A percentile compares a stretch with the other conserved stretches of the same genome.
These are phyloP conservation scores for Parotocinclus haroldoi DNA, from an alignment of 2,797 vertebrate species.

Conservation along the genomic window DNA sequence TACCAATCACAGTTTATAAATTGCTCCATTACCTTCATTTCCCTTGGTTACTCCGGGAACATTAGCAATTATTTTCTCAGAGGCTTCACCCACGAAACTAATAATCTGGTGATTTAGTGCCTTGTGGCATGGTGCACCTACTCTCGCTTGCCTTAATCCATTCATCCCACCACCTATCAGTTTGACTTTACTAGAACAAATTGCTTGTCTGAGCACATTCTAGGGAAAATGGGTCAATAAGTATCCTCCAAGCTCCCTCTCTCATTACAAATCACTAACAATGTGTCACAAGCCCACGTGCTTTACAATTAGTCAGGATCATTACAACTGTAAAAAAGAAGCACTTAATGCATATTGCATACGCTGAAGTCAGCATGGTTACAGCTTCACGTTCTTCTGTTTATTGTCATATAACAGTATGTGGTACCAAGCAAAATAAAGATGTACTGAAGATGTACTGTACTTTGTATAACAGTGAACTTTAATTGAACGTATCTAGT, in stretches of 20 bases:
- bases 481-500: no score
- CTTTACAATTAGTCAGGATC: slow-evolving; percentile 39
- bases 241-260: slow-evolving; percentile 60
- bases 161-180: slow-evolving; percentile 81
- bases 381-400: no score
- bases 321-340: slow-evolving; percentile 29
- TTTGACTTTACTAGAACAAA: slow-evolving; percentile 79
- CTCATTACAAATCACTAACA: slow-evolving; percentile 71
- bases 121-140: slow-evolving; percentile 69
- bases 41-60: slow-evolving; percentile 79
- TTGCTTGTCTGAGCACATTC: slow-evolving; percentile 66
- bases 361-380: slow-evolving; percentile 2
- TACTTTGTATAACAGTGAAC: neutral
- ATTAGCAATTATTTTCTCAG: slow-evolving; percentile 83
- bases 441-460: neutral
- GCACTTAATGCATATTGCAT: slow-evolving; percentile 25
- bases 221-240: slow-evolving; percentile 78
- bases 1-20: slow-evolving; percentile 81
- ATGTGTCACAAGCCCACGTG: slow-evolving; percentile 47
- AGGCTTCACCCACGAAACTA: slow-evolving; percentile 76
- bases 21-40: slow-evolving; percentile 81
- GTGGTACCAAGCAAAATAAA: no score
- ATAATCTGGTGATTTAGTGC: slow-evolving; percentile 80
- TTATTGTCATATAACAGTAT: no score
- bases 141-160: slow-evolving; percentile 71